A percentile compares a stretch with the other conserved stretches of the same genome.
Evolutionary conservation across 2,113 vertebrate genomes (phyloP).

Genomic region (Athene noctua): DNA sequence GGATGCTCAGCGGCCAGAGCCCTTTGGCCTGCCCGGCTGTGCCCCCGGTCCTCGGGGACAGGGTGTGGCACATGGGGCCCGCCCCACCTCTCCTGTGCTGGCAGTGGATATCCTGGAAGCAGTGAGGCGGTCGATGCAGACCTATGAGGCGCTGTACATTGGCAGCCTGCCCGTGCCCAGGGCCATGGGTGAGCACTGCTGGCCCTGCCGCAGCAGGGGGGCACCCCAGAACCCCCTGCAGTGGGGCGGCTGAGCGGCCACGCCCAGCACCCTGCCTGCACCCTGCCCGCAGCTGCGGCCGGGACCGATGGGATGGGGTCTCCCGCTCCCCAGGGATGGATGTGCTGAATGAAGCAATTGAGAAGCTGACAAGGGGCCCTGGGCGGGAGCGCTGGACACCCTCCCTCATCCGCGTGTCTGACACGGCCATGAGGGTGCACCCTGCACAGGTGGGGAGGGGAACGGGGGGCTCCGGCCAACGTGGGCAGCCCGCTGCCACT

Average conservation of each 20-base stretch:
- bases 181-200: slow-evolving; percentile 84
- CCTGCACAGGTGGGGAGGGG: slow-evolving; percentile 70
- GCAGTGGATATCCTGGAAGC: slow-evolving; percentile 88
- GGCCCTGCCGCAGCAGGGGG: accelerated
- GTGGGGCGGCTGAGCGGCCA: accelerated
- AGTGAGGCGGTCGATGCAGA: slow-evolving; percentile 83
- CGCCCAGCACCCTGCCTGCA: neutral
- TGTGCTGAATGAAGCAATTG: slow-evolving; percentile 90
- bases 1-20: neutral
- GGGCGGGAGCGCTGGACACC: slow-evolving; percentile 84
- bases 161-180: slow-evolving; percentile 88
- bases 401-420: slow-evolving; percentile 82
- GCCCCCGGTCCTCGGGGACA: neutral
- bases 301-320: neutral
- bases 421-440: slow-evolving; percentile 87
- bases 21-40: neutral
- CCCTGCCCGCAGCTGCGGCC: neutral
- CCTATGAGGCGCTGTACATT: slow-evolving; percentile 87
- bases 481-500: neutral
- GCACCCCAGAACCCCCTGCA: accelerated
- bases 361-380: slow-evolving; percentile 79
- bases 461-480: accelerated
- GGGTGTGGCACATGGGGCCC: no score
- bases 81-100: neutral
- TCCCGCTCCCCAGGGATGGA: slow-evolving; percentile 83